Conservation (phyloP, 2,888 invertebrate species). For the Morpho helenor region DNA sequence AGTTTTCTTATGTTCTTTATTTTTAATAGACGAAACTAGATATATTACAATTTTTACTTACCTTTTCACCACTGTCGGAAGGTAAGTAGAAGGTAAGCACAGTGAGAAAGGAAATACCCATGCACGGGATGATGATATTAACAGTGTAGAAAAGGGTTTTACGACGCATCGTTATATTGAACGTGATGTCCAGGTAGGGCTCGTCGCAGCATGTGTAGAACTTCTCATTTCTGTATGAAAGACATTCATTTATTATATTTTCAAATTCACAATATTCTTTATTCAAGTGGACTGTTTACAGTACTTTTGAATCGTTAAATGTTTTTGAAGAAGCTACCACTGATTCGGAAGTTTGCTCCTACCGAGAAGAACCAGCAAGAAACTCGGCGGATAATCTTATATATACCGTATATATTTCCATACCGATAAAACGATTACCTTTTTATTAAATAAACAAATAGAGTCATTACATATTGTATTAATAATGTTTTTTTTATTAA, state of each 20-base stretch:
- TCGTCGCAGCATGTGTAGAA: constrained; percentile 97
- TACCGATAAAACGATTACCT: not conserved
- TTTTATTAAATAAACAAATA: no score
- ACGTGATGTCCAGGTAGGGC: constrained; percentile 97
- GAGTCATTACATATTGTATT: no score
- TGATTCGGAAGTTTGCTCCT: no score
- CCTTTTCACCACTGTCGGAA: constrained; percentile 98
- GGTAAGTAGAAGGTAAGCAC: constrained; percentile 97
- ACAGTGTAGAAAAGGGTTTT: constrained; percentile 98
- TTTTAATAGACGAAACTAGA: no score
- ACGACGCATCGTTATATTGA: constrained; percentile 96
- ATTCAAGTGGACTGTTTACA: no score
- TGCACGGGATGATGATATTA: constrained; percentile 96
- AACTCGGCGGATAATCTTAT: not conserved
- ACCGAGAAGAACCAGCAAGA: not conserved
- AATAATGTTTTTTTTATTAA: no score
- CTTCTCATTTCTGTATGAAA: constrained; percentile 86
- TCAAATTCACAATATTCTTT: no score
- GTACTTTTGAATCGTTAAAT: no score
- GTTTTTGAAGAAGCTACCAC: not conserved
- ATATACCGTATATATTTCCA: not conserved
- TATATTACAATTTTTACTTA: constrained; percentile 44
- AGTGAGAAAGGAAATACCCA: constrained; percentile 96
- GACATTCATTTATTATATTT: not conserved
- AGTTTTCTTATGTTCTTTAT: no score